Evolutionary conservation across 2,888 invertebrate genomes (phyloP).

Genomic region (Hyppa rectilinea): DNA sequence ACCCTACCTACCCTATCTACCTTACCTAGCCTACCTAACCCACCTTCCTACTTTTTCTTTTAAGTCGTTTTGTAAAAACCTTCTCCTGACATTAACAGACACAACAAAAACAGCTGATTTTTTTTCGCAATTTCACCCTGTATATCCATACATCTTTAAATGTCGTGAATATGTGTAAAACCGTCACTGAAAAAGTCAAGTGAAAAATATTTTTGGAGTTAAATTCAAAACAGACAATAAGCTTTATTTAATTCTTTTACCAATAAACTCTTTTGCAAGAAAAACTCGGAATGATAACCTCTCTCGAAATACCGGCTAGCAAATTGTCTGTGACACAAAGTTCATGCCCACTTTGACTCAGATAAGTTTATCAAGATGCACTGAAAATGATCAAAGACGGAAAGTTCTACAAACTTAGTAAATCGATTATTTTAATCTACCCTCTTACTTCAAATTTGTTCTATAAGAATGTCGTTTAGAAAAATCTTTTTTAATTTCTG

Average conservation of each 20-base stretch:
- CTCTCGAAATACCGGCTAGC: slow-evolving; percentile 20
- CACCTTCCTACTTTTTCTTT: no score
- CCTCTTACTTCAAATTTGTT: slow-evolving; percentile 23
- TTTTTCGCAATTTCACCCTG: no score
- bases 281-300: slow-evolving; percentile 11
- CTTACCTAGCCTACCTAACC: no score
- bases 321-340: slow-evolving; percentile 38
- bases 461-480: slow-evolving; percentile 14
- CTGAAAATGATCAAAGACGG: slow-evolving; percentile 48
- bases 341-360: slow-evolving; percentile 46
- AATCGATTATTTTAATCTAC: slow-evolving; percentile 62
- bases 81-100: no score
- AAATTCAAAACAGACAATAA: not conserved
- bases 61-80: no score
- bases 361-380: slow-evolving; percentile 59
- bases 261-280: slow-evolving; percentile 15
- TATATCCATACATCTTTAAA: not conserved
- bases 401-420: slow-evolving; percentile 47
- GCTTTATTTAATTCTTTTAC: not conserved
- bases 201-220: not conserved
- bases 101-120: no score
- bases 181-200: not conserved
- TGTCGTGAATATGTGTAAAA: not conserved
- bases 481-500: slow-evolving; percentile 4
- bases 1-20: no score